Base-by-base conservation (phyloP, 37 sponge, comb jelly and placozoan genomes). In the Cliona cf. orientalis region DNA sequence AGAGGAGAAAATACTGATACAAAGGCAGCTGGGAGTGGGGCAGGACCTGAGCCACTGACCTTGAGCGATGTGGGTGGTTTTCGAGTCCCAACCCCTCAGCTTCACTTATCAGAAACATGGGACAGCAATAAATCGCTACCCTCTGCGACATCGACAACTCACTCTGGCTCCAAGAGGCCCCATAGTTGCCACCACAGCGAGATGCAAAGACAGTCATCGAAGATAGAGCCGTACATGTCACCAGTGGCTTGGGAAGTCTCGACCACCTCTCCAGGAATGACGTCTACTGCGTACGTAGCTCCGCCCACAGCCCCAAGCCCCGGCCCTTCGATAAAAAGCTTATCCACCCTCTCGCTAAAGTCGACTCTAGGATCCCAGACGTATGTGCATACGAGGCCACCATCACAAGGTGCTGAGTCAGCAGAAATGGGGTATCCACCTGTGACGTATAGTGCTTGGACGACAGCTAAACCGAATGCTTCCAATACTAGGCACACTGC, bases 91-190 rank as follows among this genome's bases (percentile, higher is more conserved):
- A 55, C 82, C 14, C 82, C 82, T n/a, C 72, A 81, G 6, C 43
- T 81, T 26, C 72, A 72, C 12, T 33, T 71, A 26, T 23, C 45
- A 2, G 64, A 71, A 14, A 81, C 53, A 25, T 81, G 82, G 82
- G 72, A 71, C 9, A 35, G 45, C 29, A 25, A 29, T 11, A 58
- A 41, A 58, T 72, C 72, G 5, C 19, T 81, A 21, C 72, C 82
- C 23, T n/a, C n/a, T n/a, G n/a, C n/a, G n/a, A n/a, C n/a, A n/a
- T n/a, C n/a, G n/a, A n/a, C n/a, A n/a, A 7, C 61, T 19, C 9
- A 7, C 34, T 49, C 69, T 4, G 11, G 35, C 34, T 68, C 80
- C 40, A 4, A 21, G 26, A 78, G 43, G 29, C 57, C 66, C 5
- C 80, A 80, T 69, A 68, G 55, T 25, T 80, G 80, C 39, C 46